Conservation (phyloP, 2,888 invertebrate genomes). For the Elegia similella region DNA sequence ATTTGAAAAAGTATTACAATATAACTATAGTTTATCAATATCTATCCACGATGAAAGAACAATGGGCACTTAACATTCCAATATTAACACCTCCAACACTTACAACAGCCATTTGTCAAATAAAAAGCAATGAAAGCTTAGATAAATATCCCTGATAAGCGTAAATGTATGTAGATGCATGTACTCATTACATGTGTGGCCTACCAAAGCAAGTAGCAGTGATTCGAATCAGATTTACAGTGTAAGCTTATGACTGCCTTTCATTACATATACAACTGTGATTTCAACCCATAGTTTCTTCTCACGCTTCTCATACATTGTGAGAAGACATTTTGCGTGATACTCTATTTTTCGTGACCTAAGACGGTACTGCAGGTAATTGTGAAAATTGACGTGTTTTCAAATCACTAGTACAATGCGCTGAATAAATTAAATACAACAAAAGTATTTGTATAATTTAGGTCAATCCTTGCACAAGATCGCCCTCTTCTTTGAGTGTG, state of each 20-base stretch:
- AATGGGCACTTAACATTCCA: not conserved
- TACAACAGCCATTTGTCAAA: not conserved
- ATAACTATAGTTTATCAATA: not conserved
- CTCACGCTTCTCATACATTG: too few relatives aligned
- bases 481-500: too few relatives aligned
- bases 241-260: not conserved
- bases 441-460: too few relatives aligned
- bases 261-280: not conserved
- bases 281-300: too few relatives aligned
- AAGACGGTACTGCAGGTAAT: too few relatives aligned
- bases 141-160: not conserved
- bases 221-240: not conserved
- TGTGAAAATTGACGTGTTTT: too few relatives aligned
- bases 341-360: too few relatives aligned
- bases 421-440: too few relatives aligned
- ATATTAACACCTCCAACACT: slow-evolving; percentile 14
- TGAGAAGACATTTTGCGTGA: too few relatives aligned
- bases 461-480: too few relatives aligned
- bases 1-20: too few relatives aligned
- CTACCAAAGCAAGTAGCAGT: not conserved
- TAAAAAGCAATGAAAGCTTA: not conserved
- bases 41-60: not conserved
- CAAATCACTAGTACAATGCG: too few relatives aligned
- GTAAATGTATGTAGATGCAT: not conserved
- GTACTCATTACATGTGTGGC: not conserved